phyloP scores from a whole-genome alignment of 2,888 invertebrate genomes.

The Seira musarum region DNA sequence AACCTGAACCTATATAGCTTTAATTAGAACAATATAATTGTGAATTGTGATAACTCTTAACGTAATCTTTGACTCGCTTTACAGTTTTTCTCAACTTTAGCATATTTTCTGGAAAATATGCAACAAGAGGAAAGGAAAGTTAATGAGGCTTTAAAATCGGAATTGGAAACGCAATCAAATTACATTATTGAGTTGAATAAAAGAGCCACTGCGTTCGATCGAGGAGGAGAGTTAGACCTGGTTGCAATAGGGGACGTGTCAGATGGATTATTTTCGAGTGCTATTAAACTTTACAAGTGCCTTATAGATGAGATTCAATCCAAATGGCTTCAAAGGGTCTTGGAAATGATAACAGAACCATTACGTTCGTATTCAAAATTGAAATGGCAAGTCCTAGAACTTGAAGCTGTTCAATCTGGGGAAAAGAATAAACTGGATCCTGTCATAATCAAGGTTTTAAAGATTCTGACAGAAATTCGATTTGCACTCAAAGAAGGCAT shows the following conservation, averaged over 20 bases:
- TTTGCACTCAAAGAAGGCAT: conserved; percentile 56
- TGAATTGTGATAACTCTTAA: conserved; percentile 9
- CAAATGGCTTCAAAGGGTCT: conserved; percentile 61
- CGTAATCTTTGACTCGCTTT: conserved; percentile 20
- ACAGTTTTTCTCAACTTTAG: conserved; percentile 65
- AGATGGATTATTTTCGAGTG: conserved; percentile 62
- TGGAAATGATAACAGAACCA: conserved; percentile 49
- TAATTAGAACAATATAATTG: conserved; percentile 12
- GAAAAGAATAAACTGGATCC: conserved; percentile 20
- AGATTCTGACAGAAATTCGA: conserved; percentile 54
- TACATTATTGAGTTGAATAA: conserved; percentile 43
- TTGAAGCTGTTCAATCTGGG: conserved; percentile 35
- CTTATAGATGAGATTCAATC: conserved; percentile 63
- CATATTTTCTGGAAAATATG: conserved; percentile 60
- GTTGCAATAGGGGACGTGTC: conserved; percentile 46
- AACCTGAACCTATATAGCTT: not conserved
- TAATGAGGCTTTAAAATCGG: conserved; percentile 33
- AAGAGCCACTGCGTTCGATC: conserved; percentile 32
- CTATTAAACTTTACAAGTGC: conserved; percentile 61
- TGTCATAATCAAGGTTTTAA: conserved; percentile 33
- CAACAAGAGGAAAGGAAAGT: conserved; percentile 48
- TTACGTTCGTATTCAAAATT: conserved; percentile 51
- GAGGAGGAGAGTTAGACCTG: conserved; percentile 33
- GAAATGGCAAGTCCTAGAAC: conserved; percentile 65
- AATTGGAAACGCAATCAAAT: conserved; percentile 40